Evolutionary conservation across 2,888 invertebrate species (phyloP), one percentile per base, ranked within the genome.

Genomic region (Lasioglossum oenotherae): DNA sequence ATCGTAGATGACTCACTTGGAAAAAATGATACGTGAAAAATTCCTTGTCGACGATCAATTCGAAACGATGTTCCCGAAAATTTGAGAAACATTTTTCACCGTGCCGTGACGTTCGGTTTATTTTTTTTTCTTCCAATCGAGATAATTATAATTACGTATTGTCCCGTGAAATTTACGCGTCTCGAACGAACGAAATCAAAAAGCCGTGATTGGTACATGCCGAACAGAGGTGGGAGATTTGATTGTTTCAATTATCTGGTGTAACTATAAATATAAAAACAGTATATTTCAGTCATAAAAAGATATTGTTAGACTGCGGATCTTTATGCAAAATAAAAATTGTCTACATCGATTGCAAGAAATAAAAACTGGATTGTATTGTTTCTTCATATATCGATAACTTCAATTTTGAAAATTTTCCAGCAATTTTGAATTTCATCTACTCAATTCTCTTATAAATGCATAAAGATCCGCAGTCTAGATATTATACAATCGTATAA

Each of bases 1-100:
- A 86, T 87, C 86, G 82, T 82, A 80, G 86, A 87, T 87, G 86
- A 87, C 82, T 87, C 86, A 86, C 78, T 78, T 86, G 67, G 74
- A 81, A 81, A 86, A 80, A 80, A 82, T 82, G 82, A 78, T 86
- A 82, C 78, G 81, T 79, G 80, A 79, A 64, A 83, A 76, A 76
- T 53, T 81, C 81, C 49, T 60, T 49, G 74, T 71, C 38, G 16
- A 49, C 73, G 23, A 57, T 19, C 4, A 2, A 71, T 14, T 27
- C 23, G 49, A 41, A 57, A 74, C 35, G 2, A 5, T 19, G 1
- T 60, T 64, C 2, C 23, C 35, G 19, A 27, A 35, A 49, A 71
- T 69, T 67, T 44, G 4, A 64, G 31, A 75, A 71, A 72, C 60
- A 72, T 73, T 67, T 72, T 72, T 64, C 73, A 64, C 44, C 44